A percentile compares a stretch with the other conserved stretches of the same genome.
These are phyloP conservation scores for Heliconius sara DNA, from an alignment of 2,888 invertebrate species.

Conservation along the genomic window DNA sequence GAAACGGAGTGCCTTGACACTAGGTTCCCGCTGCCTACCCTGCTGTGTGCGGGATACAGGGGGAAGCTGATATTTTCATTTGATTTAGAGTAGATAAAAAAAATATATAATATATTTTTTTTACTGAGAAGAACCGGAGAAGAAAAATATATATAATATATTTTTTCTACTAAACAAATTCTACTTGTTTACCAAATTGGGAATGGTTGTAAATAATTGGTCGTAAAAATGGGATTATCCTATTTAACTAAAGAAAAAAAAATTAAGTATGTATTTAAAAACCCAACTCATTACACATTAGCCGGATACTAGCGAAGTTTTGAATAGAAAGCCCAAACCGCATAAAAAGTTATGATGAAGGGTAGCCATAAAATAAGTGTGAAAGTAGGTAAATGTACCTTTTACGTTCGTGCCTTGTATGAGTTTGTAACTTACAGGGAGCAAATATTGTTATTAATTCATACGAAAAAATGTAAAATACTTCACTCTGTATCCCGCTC, in stretches of 20 bases:
- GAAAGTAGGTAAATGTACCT: constrained; percentile 38
- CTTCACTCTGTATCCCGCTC: no score
- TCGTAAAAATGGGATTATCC: background rate
- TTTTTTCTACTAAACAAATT: no score
- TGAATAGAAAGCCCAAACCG: constrained; percentile 37
- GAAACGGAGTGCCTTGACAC: no score
- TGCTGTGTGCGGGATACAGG: no score
- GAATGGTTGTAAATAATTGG: background rate
- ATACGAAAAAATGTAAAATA: background rate
- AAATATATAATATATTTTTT: no score
- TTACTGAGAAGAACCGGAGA: no score
- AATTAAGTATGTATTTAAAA: constrained; percentile 31
- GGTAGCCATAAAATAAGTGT: constrained; percentile 40
- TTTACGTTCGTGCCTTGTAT: constrained; percentile 30
- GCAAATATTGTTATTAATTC: constrained; percentile 16
- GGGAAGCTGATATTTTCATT: no score
- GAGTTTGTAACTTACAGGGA: constrained; percentile 30
- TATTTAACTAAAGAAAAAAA: constrained; percentile 22
- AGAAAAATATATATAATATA: no score
- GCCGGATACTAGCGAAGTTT: constrained; percentile 18
- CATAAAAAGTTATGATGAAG: constrained; percentile 37
- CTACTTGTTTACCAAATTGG: no score
- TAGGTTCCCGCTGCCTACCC: no score
- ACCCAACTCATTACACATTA: constrained; percentile 34
- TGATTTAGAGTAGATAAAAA: no score